phyloP scores from a whole-genome alignment of 2,113 vertebrate species.

The Corythornis madagascariensis region DNA sequence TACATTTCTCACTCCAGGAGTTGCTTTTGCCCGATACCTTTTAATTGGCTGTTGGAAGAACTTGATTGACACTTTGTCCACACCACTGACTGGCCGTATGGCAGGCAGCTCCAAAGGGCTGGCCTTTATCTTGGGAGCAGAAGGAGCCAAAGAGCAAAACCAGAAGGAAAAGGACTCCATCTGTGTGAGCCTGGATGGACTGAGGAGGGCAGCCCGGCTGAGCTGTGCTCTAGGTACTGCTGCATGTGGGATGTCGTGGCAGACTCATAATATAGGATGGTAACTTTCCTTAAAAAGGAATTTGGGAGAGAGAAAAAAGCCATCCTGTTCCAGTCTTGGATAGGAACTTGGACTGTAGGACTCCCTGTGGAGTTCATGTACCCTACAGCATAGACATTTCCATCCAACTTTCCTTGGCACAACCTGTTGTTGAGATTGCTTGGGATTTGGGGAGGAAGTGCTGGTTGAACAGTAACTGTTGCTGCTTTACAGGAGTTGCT shows the following conservation, averaged over 20 bases:
- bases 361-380: rapidly evolving
- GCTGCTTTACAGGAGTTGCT: conserved; percentile 85
- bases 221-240: conserved; percentile 91
- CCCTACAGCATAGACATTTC: neutral
- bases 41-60: conserved; percentile 97
- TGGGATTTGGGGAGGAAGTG: neutral
- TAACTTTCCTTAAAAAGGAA: neutral
- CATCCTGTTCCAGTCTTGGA: neutral
- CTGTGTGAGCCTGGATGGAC: conserved; percentile 92
- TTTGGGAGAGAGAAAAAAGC: neutral
- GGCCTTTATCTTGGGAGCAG: conserved; percentile 91
- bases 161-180: conserved; percentile 93
- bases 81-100: conserved; percentile 92
- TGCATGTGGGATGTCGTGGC: neutral
- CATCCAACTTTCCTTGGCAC: neutral
- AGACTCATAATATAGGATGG: neutral
- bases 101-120: conserved; percentile 91
- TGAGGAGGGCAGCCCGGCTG: conserved; percentile 91
- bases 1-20: conserved; percentile 73
- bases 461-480: neutral
- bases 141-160: conserved; percentile 93
- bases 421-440: neutral
- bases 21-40: conserved; percentile 91
- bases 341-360: neutral
- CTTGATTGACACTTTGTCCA: conserved; percentile 93